phyloP scores from a whole-genome alignment of 2,113 vertebrate genomes.

The Hippotragus niger region DNA sequence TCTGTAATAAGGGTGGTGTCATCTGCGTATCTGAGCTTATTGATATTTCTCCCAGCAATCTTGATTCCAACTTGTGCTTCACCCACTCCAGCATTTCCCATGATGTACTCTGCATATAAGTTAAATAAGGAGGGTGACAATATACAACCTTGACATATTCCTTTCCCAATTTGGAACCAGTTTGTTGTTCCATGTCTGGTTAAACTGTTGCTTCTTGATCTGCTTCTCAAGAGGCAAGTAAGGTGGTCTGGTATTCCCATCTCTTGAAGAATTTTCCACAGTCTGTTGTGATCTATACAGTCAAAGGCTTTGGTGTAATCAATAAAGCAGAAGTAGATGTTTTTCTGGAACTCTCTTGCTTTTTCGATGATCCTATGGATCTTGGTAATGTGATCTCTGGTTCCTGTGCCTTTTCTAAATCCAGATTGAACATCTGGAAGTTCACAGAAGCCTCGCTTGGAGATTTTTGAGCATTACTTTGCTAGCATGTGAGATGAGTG shows the following conservation, averaged over 20 bases:
- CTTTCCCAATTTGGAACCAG: background rate
- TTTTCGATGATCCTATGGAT: background rate
- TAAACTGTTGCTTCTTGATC: background rate
- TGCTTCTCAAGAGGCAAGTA: background rate
- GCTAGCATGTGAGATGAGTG: background rate
- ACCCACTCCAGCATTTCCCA: background rate
- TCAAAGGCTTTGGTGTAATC: background rate
- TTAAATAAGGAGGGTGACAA: background rate
- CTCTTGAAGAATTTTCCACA: background rate
- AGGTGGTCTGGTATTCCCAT: background rate
- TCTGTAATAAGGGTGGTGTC: background rate
- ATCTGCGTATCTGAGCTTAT: background rate
- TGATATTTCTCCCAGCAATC: background rate
- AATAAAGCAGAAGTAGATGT: background rate
- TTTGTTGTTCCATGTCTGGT: background rate
- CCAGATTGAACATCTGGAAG: background rate
- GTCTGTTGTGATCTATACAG: background rate
- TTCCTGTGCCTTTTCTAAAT: background rate
- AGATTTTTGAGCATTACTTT: background rate
- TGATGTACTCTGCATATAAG: background rate
- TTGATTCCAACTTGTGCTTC: background rate
- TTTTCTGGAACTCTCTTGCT: background rate
- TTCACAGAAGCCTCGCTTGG: background rate
- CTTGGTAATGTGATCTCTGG: background rate
- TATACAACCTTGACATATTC: background rate